Evolutionary conservation across 2,888 invertebrate species (phyloP), one percentile per base, ranked within the genome.

Genomic region (Drosophila mayaguana): DNA sequence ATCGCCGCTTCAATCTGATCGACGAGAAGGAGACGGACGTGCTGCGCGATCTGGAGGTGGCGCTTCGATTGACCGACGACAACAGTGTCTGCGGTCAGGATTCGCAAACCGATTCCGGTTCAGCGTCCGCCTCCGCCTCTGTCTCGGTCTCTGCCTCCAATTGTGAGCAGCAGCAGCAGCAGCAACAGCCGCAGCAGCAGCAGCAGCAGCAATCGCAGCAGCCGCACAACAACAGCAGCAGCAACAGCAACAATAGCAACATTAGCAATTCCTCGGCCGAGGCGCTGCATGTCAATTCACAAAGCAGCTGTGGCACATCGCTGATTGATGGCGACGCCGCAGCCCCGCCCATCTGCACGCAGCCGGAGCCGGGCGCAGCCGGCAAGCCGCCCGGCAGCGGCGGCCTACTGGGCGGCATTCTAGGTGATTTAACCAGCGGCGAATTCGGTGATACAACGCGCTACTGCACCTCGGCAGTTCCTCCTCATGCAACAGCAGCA

Each of bases 21-120:
- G 98, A 98, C 93, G 95, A 97, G 92, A 98, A 98, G 94, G 98
- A 99, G 94, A 97, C 98, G 40, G 98, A 98, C 94, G 97, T 98
- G 91, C 94, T 98, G 91, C 96, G 97, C 88, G 98, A 98, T 94
- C 94, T 98, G 91, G 97, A 97, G 93, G 95, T 96, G 92, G 97
- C 97, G 91, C 94, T 98, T 88, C 94, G 95, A 55, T 93, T 95
- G 83, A 94, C 95, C 74, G 94, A 94, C 73, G 94, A 94, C 85
- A 81, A 73, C 36, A 86, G 91, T 84, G 81, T 88, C 80, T 81
- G 90, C 75, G 59, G 85, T 64, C 77, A 79, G 59, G 76, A 77
- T 2, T 63, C 72, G 14, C n/a, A 53, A 32, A 55, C 65, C 11
- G 72, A 59, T 25, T 51, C 77, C n/a, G 56, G 50, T 9, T 67